Conservation (phyloP, 1,140 invertebrate genomes). For the Euwallacea similis region DNA sequence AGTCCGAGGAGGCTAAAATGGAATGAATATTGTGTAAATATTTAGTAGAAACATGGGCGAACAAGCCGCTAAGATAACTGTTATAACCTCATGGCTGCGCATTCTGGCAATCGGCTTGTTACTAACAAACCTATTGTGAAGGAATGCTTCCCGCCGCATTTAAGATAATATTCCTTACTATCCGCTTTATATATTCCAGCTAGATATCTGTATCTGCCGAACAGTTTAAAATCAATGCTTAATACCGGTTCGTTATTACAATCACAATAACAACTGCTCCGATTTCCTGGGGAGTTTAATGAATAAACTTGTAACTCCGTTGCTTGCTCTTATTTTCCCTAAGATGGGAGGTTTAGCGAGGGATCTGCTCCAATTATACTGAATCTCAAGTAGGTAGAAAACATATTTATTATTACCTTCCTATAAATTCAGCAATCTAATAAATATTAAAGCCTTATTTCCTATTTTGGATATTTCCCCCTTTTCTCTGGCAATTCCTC, state of each 20-base stretch:
- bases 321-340: background rate
- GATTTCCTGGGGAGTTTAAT: slow-evolving; percentile 33
- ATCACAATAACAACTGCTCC: slow-evolving; percentile 30
- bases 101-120: slow-evolving; percentile 29
- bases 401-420: background rate
- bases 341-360: background rate
- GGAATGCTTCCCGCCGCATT: slow-evolving; percentile 27
- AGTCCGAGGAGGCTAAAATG: no score
- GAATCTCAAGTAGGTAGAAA: background rate
- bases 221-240: slow-evolving; percentile 36
- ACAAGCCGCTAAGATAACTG: no score
- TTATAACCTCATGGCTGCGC: background rate
- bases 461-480: background rate
- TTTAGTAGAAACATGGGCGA: no score
- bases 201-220: slow-evolving; percentile 35
- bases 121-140: slow-evolving; percentile 37
- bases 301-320: slow-evolving; percentile 29
- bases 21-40: no score
- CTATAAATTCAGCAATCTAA: slow-evolving; percentile 3
- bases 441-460: background rate
- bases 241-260: slow-evolving; percentile 34
- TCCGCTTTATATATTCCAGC: slow-evolving; percentile 35
- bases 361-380: background rate
- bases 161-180: slow-evolving; percentile 38
- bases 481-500: slow-evolving; percentile 1